Evolutionary conservation across 2,888 invertebrate genomes (phyloP), one percentile per base, ranked within the genome.

Genomic region (Idaea biselata): DNA sequence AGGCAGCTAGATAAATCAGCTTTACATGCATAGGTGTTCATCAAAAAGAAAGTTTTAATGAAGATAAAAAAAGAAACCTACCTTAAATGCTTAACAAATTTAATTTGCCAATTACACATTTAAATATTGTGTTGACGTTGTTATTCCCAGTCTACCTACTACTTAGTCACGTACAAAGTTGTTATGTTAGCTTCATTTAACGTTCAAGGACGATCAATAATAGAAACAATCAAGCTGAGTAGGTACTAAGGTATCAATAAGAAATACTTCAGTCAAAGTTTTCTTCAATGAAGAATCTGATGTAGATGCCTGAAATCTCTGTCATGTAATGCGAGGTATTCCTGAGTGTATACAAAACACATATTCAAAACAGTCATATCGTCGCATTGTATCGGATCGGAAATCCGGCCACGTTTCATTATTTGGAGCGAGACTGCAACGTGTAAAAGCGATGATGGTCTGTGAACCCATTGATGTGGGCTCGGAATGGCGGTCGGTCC

Each of bases 361-460:
- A 7, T 8, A 44, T 44, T 44, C 44, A 44, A 14, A 44, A 11
- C 44, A 44, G 58, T 53, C 60, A 61, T 66, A 63, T 63, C 63
- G 59, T 59, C 59, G 58, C 64, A 66, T 75, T 75, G 73, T 76
- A 75, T 76, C 66, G 71, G 73, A 76, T 87, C 85, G 90, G 89
- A 89, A 83, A 89, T 91, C 90, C 90, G 89, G 89, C 79, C 79
- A 83, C 82, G 81, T 80, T 77, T 83, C 79, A 79, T 81, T 84
- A 88, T 89, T 84, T 84, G 83, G 88, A 88, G 88, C 88, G 88
- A 81, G 83, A 86, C 86, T 83, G 79, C 76, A 82, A 75, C 82
- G 83, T 81, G 84, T 83, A 83, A 81, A 84, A 83, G 80, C 83
- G 79, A 79, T 74, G 83, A 78, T 83, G 82, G 82, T 78, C 78